Percentiles rank a stretch among this genome's conserved stretches.
These are phyloP conservation scores for Panonychus citri DNA, from an alignment of 1,140 invertebrate genomes.

Conservation along the genomic window DNA sequence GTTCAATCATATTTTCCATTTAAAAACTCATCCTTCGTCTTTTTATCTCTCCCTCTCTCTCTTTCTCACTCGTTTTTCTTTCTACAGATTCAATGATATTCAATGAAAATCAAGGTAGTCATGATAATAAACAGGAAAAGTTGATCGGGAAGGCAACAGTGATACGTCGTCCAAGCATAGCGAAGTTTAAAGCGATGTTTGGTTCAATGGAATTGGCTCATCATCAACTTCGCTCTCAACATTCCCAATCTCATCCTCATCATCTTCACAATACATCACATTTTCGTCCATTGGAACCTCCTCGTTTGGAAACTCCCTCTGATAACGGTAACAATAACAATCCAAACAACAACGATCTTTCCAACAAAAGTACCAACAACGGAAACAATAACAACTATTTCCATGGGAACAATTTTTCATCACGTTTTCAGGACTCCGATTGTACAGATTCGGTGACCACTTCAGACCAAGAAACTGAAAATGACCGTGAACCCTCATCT, in stretches of 20 bases:
- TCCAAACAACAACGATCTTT: background rate
- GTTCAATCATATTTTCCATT: too few species aligned
- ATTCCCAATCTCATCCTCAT: background rate
- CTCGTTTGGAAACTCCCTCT: background rate
- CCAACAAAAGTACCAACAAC: background rate
- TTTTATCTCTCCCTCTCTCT: background rate
- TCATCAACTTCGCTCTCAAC: background rate
- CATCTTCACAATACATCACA: too few species aligned
- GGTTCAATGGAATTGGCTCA: slow-evolving; percentile 10
- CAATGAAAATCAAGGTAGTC: background rate
- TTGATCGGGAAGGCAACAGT: slow-evolving; percentile 17
- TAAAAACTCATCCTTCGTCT: too few species aligned
- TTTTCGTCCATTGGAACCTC: too few species aligned
- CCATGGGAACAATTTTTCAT: too few species aligned
- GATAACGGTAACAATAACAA: background rate
- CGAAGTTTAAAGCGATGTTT: slow-evolving; percentile 27
- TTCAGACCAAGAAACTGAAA: background rate
- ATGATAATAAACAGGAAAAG: slow-evolving; percentile 11
- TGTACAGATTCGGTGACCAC: background rate
- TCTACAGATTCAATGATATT: background rate
- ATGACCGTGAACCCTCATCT: background rate
- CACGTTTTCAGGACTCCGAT: background rate
- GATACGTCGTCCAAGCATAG: slow-evolving; percentile 24
- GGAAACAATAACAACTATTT: background rate
- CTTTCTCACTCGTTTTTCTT: background rate